Evolutionary conservation across 2,113 vertebrate genomes (phyloP).

Genomic region (Machaerirhynchus nigripectus): DNA sequence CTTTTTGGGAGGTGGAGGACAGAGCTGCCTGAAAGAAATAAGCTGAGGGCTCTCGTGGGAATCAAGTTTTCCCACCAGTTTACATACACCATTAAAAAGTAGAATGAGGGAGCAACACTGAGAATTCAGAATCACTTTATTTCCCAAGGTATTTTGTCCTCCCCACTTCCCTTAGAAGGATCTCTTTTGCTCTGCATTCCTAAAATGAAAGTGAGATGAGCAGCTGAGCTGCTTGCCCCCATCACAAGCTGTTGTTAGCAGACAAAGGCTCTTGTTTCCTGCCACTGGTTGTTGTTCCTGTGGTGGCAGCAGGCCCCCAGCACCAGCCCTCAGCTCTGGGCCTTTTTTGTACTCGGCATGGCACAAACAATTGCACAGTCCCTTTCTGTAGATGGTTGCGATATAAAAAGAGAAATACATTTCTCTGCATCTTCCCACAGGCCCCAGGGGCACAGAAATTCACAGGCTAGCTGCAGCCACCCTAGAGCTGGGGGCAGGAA

Average conservation of each 20-base stretch:
- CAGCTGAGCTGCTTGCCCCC: not conserved
- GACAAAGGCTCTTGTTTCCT: constrained; percentile 46
- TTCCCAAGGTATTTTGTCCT: not conserved
- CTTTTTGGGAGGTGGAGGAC: not conserved
- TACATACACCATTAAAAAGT: not conserved
- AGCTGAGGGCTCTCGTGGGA: not conserved
- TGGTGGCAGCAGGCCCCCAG: not conserved
- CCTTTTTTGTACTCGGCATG: not conserved
- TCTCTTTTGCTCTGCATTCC: not conserved
- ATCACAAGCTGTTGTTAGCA: not conserved
- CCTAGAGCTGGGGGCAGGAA: not conserved
- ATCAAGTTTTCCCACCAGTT: not conserved
- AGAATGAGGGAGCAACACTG: not conserved
- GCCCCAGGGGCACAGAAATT: not conserved
- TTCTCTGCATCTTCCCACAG: not conserved
- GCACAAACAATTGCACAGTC: not conserved
- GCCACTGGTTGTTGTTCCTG: not conserved
- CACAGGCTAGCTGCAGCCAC: not conserved
- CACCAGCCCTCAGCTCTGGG: not conserved
- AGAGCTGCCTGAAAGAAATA: not conserved
- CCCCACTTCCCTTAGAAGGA: not conserved
- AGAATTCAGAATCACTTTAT: not conserved
- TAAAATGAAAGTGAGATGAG: not conserved
- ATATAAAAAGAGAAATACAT: not conserved
- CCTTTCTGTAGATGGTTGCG: not conserved